Percentiles rank a stretch among this genome's conserved stretches.
phyloP scores from a whole-genome alignment of 2,888 invertebrate species.

The Elegia similella region DNA sequence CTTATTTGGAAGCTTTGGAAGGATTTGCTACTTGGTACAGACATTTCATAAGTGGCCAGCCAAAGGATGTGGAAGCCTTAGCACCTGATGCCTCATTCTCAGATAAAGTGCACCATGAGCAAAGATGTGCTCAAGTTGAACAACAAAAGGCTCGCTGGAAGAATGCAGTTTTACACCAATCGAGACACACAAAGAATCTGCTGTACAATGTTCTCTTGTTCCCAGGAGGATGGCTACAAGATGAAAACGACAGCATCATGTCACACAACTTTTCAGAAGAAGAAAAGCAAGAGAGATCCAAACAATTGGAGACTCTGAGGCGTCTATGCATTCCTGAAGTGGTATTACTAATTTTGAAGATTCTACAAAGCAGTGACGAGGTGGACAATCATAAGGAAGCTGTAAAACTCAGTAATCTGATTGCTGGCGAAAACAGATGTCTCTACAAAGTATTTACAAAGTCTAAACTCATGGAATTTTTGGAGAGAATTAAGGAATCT shows the following conservation, averaged over 20 bases:
- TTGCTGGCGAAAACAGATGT: slow-evolving; percentile 89
- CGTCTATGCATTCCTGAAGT: slow-evolving; percentile 93
- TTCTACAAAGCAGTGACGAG: slow-evolving; percentile 88
- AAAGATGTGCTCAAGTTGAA: slow-evolving; percentile 89
- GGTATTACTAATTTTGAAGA: slow-evolving; percentile 88
- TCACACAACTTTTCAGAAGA: slow-evolving; percentile 68
- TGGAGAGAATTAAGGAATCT: slow-evolving; percentile 89
- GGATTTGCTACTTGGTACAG: slow-evolving; percentile 95
- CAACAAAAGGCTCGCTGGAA: slow-evolving; percentile 90
- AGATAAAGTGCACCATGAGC: slow-evolving; percentile 94
- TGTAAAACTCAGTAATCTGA: slow-evolving; percentile 87
- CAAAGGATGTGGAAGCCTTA: slow-evolving; percentile 84
- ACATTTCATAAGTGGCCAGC: slow-evolving; percentile 90
- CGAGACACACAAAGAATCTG: slow-evolving; percentile 87
- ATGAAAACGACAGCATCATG: slow-evolving; percentile 81
- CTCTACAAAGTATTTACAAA: slow-evolving; percentile 91
- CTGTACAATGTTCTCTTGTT: slow-evolving; percentile 94
- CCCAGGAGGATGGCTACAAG: slow-evolving; percentile 95
- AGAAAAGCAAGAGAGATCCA: slow-evolving; percentile 78
- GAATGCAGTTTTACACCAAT: slow-evolving; percentile 85
- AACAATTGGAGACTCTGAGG: slow-evolving; percentile 88
- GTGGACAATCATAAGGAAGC: slow-evolving; percentile 87
- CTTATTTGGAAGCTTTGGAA: slow-evolving; percentile 93
- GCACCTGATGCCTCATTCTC: slow-evolving; percentile 86
- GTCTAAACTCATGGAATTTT: slow-evolving; percentile 88